These are phyloP conservation scores for Cephus sareptanus DNA, from an alignment of 2,888 invertebrate genomes.

Conservation along the genomic window DNA sequence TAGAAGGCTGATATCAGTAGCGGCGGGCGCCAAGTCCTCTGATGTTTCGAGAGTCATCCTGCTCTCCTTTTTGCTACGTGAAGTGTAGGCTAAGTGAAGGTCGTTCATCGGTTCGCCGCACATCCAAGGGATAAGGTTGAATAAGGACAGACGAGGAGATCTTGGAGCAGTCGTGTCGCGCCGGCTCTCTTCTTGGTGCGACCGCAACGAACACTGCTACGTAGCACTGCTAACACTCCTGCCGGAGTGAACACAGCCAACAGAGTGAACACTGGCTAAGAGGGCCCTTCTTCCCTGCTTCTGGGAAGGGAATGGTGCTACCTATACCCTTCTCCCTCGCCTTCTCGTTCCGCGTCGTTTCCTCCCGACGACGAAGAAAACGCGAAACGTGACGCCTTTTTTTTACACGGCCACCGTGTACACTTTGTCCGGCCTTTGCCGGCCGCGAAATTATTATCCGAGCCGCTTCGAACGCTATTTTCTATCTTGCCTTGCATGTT, in stretches of 20 bases:
- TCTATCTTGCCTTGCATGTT: neutral
- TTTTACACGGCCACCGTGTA: neutral
- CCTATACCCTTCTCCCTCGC: neutral
- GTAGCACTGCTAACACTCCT: conserved; percentile 30
- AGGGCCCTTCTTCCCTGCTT: conserved; percentile 38
- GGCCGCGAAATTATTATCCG: conserved; percentile 39
- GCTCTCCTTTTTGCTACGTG: conserved; percentile 44
- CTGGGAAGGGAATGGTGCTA: conserved; percentile 43
- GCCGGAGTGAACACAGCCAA: neutral
- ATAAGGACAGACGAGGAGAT: conserved; percentile 5
- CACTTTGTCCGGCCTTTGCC: neutral
- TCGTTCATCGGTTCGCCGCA: conserved; percentile 34
- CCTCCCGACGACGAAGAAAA: conserved; percentile 30
- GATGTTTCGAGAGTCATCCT: conserved; percentile 52
- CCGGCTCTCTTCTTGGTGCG: conserved; percentile 45
- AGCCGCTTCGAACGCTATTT: conserved; percentile 21
- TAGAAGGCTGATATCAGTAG: conserved; percentile 25
- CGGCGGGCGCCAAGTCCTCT: conserved; percentile 49
- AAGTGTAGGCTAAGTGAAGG: conserved; percentile 52
- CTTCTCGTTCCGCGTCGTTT: conserved; percentile 13
- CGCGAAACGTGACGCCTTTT: conserved; percentile 36
- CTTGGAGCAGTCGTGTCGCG: conserved; percentile 25
- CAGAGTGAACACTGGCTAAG: neutral
- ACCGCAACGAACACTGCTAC: conserved; percentile 53
- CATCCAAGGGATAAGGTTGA: conserved; percentile 10